These are phyloP conservation scores for Panonychus citri DNA, from an alignment of 1,140 invertebrate genomes.

Conservation along the genomic window DNA sequence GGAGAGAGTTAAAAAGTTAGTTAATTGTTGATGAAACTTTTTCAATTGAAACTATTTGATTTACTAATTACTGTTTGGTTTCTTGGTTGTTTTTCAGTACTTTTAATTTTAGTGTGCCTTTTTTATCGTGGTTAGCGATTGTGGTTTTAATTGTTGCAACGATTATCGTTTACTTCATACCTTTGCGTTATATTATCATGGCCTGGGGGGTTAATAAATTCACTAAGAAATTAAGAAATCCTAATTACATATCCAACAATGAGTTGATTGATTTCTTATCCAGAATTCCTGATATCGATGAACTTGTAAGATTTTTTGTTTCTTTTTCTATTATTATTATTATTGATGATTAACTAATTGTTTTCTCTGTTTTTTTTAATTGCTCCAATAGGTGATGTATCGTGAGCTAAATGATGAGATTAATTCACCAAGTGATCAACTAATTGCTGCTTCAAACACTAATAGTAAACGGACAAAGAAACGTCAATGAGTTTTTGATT, in stretches of 20 bases:
- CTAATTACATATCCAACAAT: constrained; percentile 87
- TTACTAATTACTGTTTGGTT: background rate
- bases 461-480: no score
- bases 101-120: constrained; percentile 91
- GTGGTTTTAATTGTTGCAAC: constrained; percentile 23
- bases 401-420: no score
- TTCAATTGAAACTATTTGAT: background rate
- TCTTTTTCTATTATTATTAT: no score
- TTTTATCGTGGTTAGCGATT: constrained; percentile 76
- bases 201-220: constrained; percentile 97
- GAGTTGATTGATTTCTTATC: constrained; percentile 87
- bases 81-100: constrained; percentile 36
- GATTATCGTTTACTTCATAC: constrained; percentile 67
- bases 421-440: no score
- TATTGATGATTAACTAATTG: background rate
- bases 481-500: no score
- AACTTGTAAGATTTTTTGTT: constrained; percentile 5
- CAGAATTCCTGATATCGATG: constrained; percentile 50
- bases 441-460: no score
- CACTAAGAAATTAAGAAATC: constrained; percentile 68
- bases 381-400: no score
- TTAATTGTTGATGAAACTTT: constrained; percentile 7
- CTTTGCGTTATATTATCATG: constrained; percentile 69
- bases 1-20: constrained; percentile 79
- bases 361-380: no score